These are phyloP conservation scores for Crotalus horridus DNA, from an alignment of 2,113 vertebrate species.

Conservation along the genomic window DNA sequence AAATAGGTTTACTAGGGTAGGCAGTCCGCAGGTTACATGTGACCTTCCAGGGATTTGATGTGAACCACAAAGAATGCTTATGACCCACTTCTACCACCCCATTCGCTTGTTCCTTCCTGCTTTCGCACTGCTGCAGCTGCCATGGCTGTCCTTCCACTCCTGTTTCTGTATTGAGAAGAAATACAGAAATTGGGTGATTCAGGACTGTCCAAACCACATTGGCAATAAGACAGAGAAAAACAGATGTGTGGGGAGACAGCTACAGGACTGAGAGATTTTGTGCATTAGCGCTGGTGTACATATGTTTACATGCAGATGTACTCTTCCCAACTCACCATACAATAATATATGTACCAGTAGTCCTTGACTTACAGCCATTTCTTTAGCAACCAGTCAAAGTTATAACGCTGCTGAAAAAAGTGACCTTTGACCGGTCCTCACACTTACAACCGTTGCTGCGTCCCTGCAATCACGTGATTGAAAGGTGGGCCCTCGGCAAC, in stretches of 20 bases:
- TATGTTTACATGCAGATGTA: background rate
- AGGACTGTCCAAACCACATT: background rate
- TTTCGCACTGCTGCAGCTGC: background rate
- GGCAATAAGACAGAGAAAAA: background rate
- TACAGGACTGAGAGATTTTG: background rate
- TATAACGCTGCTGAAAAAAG: background rate
- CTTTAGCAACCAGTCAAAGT: background rate
- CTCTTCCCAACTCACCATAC: background rate
- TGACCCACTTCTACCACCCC: background rate
- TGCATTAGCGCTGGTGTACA: background rate
- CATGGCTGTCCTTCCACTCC: background rate
- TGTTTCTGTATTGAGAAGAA: background rate
- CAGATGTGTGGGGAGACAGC: background rate
- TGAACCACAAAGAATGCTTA: background rate
- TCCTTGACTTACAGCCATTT: background rate
- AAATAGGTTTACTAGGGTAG: background rate
- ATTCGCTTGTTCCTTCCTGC: background rate
- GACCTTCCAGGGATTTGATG: background rate
- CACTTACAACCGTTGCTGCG: background rate
- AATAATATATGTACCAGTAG: background rate
- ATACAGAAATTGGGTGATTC: background rate
- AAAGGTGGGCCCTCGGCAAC: background rate
- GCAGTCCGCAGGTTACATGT: background rate
- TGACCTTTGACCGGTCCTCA: background rate
- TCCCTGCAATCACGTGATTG: background rate